Evolutionary conservation across 2,797 vertebrate species (phyloP).

Genomic region (Odontamblyopus rebecca): DNA sequence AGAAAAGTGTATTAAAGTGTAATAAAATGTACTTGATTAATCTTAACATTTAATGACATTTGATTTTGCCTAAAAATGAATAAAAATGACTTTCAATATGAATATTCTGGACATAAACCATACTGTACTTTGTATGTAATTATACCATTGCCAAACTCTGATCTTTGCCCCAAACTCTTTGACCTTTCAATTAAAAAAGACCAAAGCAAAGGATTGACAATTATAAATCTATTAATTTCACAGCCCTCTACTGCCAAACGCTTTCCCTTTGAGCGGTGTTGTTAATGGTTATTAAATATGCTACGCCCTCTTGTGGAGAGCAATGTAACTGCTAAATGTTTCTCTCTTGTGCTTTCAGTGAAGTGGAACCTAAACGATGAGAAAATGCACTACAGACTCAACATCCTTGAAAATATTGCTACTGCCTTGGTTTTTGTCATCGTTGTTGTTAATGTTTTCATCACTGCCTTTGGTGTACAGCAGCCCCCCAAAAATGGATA

Average conservation of each 20-base stretch:
- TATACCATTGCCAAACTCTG: no score
- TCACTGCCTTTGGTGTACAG: slow-evolving; percentile 96
- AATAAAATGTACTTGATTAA: no score
- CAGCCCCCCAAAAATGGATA: slow-evolving; percentile 59
- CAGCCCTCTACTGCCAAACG: not conserved
- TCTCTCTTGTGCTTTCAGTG: slow-evolving; percentile 71
- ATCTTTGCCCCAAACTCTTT: no score
- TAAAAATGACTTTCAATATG: not conserved
- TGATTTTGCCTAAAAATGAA: no score
- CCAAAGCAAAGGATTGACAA: no score
- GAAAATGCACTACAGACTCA: slow-evolving; percentile 84
- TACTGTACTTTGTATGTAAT: not conserved
- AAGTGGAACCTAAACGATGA: slow-evolving; percentile 94
- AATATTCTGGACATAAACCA: not conserved
- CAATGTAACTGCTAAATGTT: not conserved
- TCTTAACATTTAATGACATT: no score
- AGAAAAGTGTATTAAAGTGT: no score
- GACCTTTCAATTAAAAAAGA: no score
- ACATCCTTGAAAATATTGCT: slow-evolving; percentile 89
- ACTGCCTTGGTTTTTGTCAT: slow-evolving; percentile 94
- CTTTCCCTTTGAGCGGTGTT: no score
- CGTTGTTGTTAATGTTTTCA: slow-evolving; percentile 93
- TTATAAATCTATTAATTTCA: not conserved
- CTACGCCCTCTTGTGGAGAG: not conserved
- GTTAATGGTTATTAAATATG: not conserved